Base-by-base conservation (phyloP, 2,113 vertebrate species). In the Phainopepla nitens region DNA sequence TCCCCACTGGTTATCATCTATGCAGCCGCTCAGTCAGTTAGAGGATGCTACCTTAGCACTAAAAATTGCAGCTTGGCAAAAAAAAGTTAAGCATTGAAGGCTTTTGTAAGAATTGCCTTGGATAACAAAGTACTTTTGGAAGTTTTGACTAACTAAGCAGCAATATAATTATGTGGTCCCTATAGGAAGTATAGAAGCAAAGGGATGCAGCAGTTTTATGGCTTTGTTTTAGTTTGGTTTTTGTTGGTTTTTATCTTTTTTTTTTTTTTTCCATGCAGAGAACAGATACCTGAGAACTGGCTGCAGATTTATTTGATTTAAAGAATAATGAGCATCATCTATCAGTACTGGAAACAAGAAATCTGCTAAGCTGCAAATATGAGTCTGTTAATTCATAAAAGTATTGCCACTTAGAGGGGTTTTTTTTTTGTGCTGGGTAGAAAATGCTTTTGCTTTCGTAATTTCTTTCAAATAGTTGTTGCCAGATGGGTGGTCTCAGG, bases 211-310 rank as follows among this genome's bases (percentile, higher is more conserved):
- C 53, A 61, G 3, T 81, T 87, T 49, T 35, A 44, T 28, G 27
- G 5, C 5, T 56, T 36, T 62, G 13, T 20, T 53, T 24, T 35
- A 21, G 0, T 61, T 35, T 54, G 5, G 14, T n/a, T 61, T 69
- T 7, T 0, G 2, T 35, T 45, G 10, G 2, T 13, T 77, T n/a
- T 31, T 11, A 44, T 53, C 0, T 49, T 49, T 49, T 23, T 7
- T 68, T 19, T 21, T 5, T 39, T 25, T 35, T 56, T 57, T 45
- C 21, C 2, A 6, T 28, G 2, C 5, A 57, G 25, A 7, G 5
- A 81, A 81, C 5, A 80, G 28, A 78, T n/a, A 77, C 13, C 7
- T 83, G 41, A 80, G 36, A 84, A 69, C 13, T 19, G 4, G 21
- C 13, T 39, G 29, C 9, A 68, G 57, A 84, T 68, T 72, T 68